A percentile compares a stretch with the other conserved stretches of the same genome.
phyloP scores from a whole-genome alignment of 2,113 vertebrate species.

The Trematocara unimaculatum region DNA sequence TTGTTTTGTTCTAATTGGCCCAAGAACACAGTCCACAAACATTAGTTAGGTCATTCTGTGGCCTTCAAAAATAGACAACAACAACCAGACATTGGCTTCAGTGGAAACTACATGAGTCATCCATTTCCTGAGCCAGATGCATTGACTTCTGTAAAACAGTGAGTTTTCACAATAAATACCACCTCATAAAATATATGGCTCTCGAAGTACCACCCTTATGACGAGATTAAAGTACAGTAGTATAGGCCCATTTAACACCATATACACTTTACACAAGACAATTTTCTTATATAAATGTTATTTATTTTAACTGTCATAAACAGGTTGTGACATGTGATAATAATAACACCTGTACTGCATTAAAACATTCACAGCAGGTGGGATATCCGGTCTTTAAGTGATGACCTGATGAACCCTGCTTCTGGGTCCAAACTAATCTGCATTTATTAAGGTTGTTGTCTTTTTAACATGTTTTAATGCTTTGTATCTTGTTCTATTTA shows the following conservation, averaged over 20 bases:
- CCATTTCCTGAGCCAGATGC: too few species aligned
- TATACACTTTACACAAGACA: background rate
- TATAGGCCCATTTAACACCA: background rate
- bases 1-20: too few species aligned
- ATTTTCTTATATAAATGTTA: background rate
- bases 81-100: too few species aligned
- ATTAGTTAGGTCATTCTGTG: too few species aligned
- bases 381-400: background rate
- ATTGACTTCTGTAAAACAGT: too few species aligned
- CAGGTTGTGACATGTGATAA: background rate
- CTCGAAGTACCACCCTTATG: background rate
- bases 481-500: background rate
- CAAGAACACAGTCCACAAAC: too few species aligned
- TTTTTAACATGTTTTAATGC: background rate
- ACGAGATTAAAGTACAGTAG: background rate
- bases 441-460: background rate
- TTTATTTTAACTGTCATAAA: background rate
- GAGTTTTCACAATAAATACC: too few species aligned
- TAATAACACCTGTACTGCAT: accelerated
- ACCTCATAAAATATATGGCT: too few species aligned
- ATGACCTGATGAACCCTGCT: background rate
- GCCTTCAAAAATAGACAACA: too few species aligned
- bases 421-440: background rate
- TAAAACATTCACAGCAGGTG: background rate
- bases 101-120: too few species aligned